These are phyloP conservation scores for Steatocranus sp. DNA, from an alignment of 2,797 vertebrate species.

Conservation along the genomic window DNA sequence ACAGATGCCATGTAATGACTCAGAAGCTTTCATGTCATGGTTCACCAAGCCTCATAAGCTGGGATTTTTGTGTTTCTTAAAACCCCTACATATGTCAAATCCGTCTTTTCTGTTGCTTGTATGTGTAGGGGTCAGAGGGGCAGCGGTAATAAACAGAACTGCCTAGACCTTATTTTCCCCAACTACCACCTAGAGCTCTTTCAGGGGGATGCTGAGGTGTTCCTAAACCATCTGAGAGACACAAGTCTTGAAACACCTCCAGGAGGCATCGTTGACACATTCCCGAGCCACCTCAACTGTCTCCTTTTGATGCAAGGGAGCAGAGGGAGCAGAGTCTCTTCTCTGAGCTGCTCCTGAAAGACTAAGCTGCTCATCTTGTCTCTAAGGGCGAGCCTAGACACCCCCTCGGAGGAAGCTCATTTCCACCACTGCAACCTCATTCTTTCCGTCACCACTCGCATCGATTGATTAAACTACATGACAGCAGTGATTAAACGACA, in stretches of 20 bases:
- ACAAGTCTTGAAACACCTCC: background rate
- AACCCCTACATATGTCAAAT: background rate
- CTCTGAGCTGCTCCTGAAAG: background rate
- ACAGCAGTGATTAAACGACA: background rate
- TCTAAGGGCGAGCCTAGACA: background rate
- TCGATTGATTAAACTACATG: background rate
- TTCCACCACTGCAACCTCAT: background rate
- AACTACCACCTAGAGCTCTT: background rate
- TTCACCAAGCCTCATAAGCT: background rate
- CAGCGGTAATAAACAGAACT: fast-evolving
- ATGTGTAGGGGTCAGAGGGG: background rate
- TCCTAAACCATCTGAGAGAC: background rate
- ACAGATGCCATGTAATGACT: slow-evolving; percentile 21
- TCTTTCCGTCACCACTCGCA: background rate
- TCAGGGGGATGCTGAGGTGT: background rate
- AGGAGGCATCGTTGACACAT: background rate
- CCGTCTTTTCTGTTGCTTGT: background rate
- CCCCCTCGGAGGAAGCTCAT: background rate
- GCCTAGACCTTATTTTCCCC: background rate
- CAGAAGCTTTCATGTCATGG: background rate
- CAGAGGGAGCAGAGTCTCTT: background rate
- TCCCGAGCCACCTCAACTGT: background rate
- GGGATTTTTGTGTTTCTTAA: background rate
- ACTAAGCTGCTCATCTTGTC: background rate
- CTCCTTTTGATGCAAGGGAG: background rate